phyloP scores from a whole-genome alignment of 2,888 invertebrate genomes.

The Agrotis puta region DNA sequence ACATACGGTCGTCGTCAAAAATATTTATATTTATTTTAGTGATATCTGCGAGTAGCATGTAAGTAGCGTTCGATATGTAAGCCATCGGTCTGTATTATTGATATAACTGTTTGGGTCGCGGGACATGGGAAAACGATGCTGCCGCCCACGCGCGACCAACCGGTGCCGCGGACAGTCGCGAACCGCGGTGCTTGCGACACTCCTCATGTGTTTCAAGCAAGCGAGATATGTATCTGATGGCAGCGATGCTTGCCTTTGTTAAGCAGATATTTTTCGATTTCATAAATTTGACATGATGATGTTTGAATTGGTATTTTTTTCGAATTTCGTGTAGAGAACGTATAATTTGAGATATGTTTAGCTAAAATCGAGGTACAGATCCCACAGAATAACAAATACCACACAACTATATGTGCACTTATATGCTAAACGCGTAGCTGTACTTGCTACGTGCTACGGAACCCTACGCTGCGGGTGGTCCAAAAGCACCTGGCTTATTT shows the following conservation, averaged over 20 bases:
- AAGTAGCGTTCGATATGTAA: conserved; percentile 68
- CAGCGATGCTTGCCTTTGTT: conserved; percentile 19
- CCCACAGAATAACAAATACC: background rate
- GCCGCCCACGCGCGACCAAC: conserved; percentile 81
- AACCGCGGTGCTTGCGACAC: conserved; percentile 55
- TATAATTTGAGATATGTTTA: background rate
- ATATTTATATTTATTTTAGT: conserved; percentile 67
- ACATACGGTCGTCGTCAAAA: conserved; percentile 48
- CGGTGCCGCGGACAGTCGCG: conserved; percentile 72
- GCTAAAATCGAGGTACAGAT: background rate
- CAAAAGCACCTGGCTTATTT: conserved; percentile 18
- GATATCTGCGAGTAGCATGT: conserved; percentile 66
- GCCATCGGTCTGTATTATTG: conserved; percentile 80
- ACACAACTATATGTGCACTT: background rate
- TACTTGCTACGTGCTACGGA: conserved; percentile 26
- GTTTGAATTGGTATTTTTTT: background rate
- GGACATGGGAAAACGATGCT: conserved; percentile 81
- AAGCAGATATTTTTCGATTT: background rate
- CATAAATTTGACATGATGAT: background rate
- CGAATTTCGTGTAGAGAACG: background rate
- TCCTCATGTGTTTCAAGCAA: conserved; percentile 27
- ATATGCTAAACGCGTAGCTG: conserved; percentile 24
- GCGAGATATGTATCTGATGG: conserved; percentile 10
- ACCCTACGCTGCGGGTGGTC: conserved; percentile 27
- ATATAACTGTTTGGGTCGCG: conserved; percentile 86